Conservation (phyloP, 2,888 invertebrate species). For the Stegophylla sp. region DNA sequence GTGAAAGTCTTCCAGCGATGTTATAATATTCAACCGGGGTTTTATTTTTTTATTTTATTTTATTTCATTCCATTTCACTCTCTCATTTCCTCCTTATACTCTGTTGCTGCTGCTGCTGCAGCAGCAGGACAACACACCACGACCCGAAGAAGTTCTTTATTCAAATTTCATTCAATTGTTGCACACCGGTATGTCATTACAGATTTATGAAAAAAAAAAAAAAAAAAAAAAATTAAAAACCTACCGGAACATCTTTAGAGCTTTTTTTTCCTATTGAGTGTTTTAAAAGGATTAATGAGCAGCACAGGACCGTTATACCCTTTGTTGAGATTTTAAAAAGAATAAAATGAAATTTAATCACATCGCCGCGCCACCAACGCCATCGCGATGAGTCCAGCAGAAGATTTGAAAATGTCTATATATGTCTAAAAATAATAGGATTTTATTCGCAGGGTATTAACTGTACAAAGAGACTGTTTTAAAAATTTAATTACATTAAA, state of each 20-base stretch:
- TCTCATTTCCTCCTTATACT: background rate
- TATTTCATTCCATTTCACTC: background rate
- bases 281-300: slow-evolving; percentile 52
- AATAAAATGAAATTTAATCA: slow-evolving; percentile 49
- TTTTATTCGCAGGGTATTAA: background rate
- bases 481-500: slow-evolving; percentile 14
- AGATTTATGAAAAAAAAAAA: slow-evolving; percentile 28
- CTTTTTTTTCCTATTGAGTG: slow-evolving; percentile 32
- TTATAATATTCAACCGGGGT: slow-evolving; percentile 39
- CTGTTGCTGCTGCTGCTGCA: too few species aligned
- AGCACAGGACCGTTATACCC: slow-evolving; percentile 43
- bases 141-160: slow-evolving; percentile 30
- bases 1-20: slow-evolving; percentile 27
- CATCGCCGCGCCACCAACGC: slow-evolving; percentile 5
- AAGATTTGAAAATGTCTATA: slow-evolving; percentile 27
- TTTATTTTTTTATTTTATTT: slow-evolving; percentile 15
- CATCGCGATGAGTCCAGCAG: background rate
- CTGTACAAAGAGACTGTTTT: slow-evolving; percentile 28
- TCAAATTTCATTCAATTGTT: slow-evolving; percentile 49
- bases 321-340: slow-evolving; percentile 48
- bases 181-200: slow-evolving; percentile 36
- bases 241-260: slow-evolving; percentile 32
- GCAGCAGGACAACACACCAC: too few species aligned
- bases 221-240: slow-evolving; percentile 33
- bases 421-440: background rate